Percentiles rank a stretch among this genome's conserved stretches.
These are phyloP conservation scores for Larimichthys polyactis DNA, from an alignment of 2,113 vertebrate species.

Conservation along the genomic window DNA sequence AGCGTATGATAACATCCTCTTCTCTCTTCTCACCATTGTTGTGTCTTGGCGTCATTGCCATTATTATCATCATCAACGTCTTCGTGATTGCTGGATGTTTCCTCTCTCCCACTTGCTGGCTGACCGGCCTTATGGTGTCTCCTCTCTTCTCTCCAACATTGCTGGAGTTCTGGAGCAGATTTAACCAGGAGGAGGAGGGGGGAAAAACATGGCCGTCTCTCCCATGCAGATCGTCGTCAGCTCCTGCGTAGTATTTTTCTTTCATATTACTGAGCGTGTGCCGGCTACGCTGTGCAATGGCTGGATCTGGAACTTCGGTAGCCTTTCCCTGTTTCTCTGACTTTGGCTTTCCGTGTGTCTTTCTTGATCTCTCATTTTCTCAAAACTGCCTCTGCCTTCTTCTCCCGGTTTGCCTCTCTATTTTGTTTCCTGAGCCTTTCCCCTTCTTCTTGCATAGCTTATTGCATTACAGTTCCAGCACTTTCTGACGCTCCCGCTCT, in stretches of 20 bases:
- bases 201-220: constrained; percentile 62
- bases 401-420: constrained; percentile 65
- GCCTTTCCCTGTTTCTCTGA: constrained; percentile 53
- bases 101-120: constrained; percentile 48
- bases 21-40: constrained; percentile 59
- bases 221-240: constrained; percentile 58
- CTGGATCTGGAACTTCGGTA: constrained; percentile 66
- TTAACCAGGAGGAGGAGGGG: constrained; percentile 46
- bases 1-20: constrained; percentile 30
- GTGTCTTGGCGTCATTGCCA: constrained; percentile 44
- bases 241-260: constrained; percentile 67
- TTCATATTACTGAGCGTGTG: constrained; percentile 54
- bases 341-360: constrained; percentile 46
- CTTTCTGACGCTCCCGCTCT: constrained; percentile 54
- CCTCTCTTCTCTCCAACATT: constrained; percentile 61
- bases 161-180: constrained; percentile 66
- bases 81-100: constrained; percentile 38
- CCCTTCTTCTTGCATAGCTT: constrained; percentile 53
- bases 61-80: constrained; percentile 49
- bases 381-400: constrained; percentile 60
- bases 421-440: constrained; percentile 65
- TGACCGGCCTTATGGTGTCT: constrained; percentile 65
- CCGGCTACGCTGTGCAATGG: constrained; percentile 37
- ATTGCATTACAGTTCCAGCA: constrained; percentile 57
- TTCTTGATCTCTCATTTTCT: constrained; percentile 54